Conservation (phyloP, 2,888 invertebrate species). For the Troides helena region DNA sequence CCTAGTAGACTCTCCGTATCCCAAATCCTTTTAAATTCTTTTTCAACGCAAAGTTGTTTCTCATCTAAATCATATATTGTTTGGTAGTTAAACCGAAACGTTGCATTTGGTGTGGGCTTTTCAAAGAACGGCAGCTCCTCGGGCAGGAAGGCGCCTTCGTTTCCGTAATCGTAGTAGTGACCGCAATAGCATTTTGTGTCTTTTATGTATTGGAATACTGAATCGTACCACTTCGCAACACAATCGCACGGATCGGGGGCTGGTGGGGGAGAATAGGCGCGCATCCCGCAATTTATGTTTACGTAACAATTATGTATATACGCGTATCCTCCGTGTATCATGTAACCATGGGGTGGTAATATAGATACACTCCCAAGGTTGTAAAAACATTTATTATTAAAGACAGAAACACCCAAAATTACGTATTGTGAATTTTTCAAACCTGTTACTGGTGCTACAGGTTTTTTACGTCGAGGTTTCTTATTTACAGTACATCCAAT, state of each 20-base stretch:
- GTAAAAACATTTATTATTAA: slow-evolving; percentile 53
- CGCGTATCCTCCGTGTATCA: slow-evolving; percentile 65
- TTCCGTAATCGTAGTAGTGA: slow-evolving; percentile 60
- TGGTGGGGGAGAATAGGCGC: slow-evolving; percentile 46
- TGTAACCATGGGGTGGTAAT: slow-evolving; percentile 53
- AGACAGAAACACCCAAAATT: slow-evolving; percentile 56
- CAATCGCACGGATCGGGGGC: slow-evolving; percentile 59
- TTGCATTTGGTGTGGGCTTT: slow-evolving; percentile 51
- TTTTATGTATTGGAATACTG: slow-evolving; percentile 53
- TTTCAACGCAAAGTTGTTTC: slow-evolving; percentile 52
- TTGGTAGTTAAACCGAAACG: slow-evolving; percentile 56
- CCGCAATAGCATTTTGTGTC: slow-evolving; percentile 61
- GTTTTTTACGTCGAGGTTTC: slow-evolving; percentile 43
- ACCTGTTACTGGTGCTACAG: slow-evolving; percentile 53
- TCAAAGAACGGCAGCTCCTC: slow-evolving; percentile 62
- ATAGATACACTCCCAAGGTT: slow-evolving; percentile 53
- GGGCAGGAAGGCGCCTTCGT: slow-evolving; percentile 55
- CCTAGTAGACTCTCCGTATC: slow-evolving; percentile 62
- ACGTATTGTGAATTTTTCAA: slow-evolving; percentile 54
- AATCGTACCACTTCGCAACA: slow-evolving; percentile 54
- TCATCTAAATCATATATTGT: slow-evolving; percentile 62
- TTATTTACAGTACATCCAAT: slow-evolving; percentile 46
- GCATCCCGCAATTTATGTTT: slow-evolving; percentile 60
- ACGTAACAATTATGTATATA: slow-evolving; percentile 44
- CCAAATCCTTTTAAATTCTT: slow-evolving; percentile 63